Evolutionary conservation across 1,140 invertebrate genomes (phyloP), one percentile per base, ranked within the genome.

Genomic region (Drosophila bipectinata): DNA sequence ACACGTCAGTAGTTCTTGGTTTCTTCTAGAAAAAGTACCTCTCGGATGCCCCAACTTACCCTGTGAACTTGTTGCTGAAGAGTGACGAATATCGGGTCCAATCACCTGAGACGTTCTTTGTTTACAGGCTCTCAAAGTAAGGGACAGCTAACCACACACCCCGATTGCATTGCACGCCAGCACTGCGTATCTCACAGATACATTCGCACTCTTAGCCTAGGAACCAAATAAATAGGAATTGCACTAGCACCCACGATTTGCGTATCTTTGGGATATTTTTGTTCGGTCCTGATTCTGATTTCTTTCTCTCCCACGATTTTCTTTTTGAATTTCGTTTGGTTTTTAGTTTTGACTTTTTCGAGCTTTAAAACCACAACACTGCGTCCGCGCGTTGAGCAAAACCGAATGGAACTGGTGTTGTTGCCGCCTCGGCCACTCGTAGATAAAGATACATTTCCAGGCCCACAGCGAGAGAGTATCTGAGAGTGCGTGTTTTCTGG

Each of bases 341-440:
- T 47, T 47, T 9, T 8, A 18, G 8, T 9, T 8, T 45, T 41
- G n/a, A 15, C 24, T 53, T 62, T 34, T 77, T 77, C 57, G 62
- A 62, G 37, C 54, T 7, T 45, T 28, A 66, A 60, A 21, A 47
- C 18, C 44, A 8, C 44, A 21, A 21, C 8, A 75, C 64, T 80
- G 84, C 84, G 84, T 73, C 84, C 84, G 84, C 79, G 79, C 84
- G 79, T 63, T 81, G 72, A 78, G 79, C 77, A 75, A 59, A 58
- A 63, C 71, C 72, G 59, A 87, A 64, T 76, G 72, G 59, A 74
- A 89, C 77, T 89, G 77, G 84, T 77, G 72, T 83, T 80, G 57
- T 89, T 81, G 69, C 75, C 73, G 78, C 67, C 45, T 74, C 45
- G 18, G 66, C 49, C 74, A 37, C 53, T n/a, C 34, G 58, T 47